A percentile compares a stretch with the other conserved stretches of the same genome.
Conservation (phyloP, 2,797 vertebrate species). For the Semaprochilodus insignis region DNA sequence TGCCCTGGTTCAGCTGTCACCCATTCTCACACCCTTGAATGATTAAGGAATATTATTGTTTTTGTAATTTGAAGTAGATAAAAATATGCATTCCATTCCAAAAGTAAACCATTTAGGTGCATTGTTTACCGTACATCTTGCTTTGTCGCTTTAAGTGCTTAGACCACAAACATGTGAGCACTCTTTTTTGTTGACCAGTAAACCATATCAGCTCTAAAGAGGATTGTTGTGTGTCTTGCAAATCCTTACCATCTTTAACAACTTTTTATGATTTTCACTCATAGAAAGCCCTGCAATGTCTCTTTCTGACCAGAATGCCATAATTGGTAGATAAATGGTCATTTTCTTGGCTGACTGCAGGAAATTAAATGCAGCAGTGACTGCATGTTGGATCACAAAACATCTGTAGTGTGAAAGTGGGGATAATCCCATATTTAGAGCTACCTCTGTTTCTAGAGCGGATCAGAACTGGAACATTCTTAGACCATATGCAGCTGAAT, state of each 20-base stretch:
- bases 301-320: background rate
- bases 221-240: background rate
- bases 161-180: slow-evolving; percentile 3
- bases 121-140: slow-evolving; percentile 7
- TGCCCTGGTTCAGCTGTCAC: too few relatives aligned
- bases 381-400: background rate
- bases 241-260: background rate
- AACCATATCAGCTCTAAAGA: background rate
- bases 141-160: slow-evolving; percentile 8
- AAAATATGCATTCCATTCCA: background rate
- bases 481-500: background rate
- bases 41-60: slow-evolving; percentile 2
- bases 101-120: background rate
- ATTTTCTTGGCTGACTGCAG: background rate
- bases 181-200: background rate
- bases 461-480: background rate
- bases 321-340: background rate
- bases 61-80: slow-evolving; percentile 11
- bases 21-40: background rate
- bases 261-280: background rate
- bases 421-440: slow-evolving; percentile 1
- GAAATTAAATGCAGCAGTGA: slow-evolving; percentile 16
- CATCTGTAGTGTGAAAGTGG: background rate
- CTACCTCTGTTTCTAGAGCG: background rate
- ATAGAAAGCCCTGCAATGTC: background rate